Evolutionary conservation across 2,888 invertebrate genomes (phyloP).

Genomic region (Hoplodrina ambigua): DNA sequence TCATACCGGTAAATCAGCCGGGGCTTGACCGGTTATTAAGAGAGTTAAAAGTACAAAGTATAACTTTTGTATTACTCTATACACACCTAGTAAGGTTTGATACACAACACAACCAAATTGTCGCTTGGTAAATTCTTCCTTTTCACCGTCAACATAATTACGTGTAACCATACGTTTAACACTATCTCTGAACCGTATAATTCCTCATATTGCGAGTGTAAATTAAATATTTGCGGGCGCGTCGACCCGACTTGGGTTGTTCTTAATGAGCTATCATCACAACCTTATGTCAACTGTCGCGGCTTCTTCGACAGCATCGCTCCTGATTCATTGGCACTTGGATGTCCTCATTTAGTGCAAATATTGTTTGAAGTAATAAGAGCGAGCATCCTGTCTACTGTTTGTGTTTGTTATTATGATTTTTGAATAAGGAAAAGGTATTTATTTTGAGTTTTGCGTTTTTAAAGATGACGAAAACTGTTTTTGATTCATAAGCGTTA

Average conservation of each 20-base stretch:
- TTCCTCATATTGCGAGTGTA: conserved; percentile 70
- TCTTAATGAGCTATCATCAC: conserved; percentile 75
- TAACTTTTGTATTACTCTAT: too few relatives aligned
- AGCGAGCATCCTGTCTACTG: conserved; percentile 5
- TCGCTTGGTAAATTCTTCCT: too few relatives aligned
- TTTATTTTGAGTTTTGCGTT: too few relatives aligned
- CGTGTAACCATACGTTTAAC: conserved; percentile 4
- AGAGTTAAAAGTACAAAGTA: too few relatives aligned
- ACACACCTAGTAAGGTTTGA: too few relatives aligned
- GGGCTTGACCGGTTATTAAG: too few relatives aligned
- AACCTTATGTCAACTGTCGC: conserved; percentile 58
- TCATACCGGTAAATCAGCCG: too few relatives aligned
- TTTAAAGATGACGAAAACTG: neutral
- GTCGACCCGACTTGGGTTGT: conserved; percentile 61
- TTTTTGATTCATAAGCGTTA: too few relatives aligned
- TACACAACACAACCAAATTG: too few relatives aligned
- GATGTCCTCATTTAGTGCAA: conserved; percentile 54
- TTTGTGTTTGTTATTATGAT: conserved; percentile 34
- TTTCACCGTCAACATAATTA: neutral
- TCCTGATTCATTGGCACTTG: conserved; percentile 58
- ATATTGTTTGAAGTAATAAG: conserved; percentile 43
- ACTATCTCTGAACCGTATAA: conserved; percentile 42
- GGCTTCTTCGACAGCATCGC: conserved; percentile 64
- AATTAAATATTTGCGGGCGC: conserved; percentile 73
- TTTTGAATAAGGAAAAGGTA: conserved; percentile 38